Conservation (phyloP, 1,140 invertebrate species). For the Cherax destructor region DNA sequence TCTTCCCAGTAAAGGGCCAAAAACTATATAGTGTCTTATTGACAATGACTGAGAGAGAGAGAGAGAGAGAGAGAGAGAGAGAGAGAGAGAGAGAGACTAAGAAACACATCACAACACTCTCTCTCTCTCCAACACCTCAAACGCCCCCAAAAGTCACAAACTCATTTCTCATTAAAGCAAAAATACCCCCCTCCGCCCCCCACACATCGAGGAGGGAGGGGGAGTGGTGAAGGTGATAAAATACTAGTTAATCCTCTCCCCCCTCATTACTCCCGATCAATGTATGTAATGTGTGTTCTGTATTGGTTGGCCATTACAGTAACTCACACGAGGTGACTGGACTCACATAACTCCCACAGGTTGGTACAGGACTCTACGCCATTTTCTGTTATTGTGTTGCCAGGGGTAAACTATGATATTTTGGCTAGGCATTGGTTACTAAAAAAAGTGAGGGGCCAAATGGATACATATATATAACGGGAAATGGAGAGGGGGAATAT, state of each 20-base stretch:
- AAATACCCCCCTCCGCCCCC: not conserved
- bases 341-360: not conserved
- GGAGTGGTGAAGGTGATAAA: not conserved
- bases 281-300: slow-evolving; percentile 10
- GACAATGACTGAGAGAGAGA: not conserved
- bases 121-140: not conserved
- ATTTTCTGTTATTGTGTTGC: slow-evolving; percentile 11
- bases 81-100: not conserved
- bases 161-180: not conserved
- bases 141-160: too few relatives aligned
- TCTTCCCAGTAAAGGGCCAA: too few relatives aligned
- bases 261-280: slow-evolving; percentile 9
- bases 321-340: not conserved
- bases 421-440: not conserved
- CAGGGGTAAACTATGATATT: not conserved
- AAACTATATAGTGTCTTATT: too few relatives aligned
- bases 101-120: not conserved
- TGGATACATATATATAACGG: not conserved
- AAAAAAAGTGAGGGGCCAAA: not conserved
- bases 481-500: not conserved
- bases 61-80: slow-evolving; percentile 11
- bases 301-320: slow-evolving; percentile 10
- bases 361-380: not conserved
- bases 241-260: not conserved
- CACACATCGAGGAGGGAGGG: not conserved